phyloP scores from a whole-genome alignment of 2,797 vertebrate genomes.

The Myripristis murdjan region DNA sequence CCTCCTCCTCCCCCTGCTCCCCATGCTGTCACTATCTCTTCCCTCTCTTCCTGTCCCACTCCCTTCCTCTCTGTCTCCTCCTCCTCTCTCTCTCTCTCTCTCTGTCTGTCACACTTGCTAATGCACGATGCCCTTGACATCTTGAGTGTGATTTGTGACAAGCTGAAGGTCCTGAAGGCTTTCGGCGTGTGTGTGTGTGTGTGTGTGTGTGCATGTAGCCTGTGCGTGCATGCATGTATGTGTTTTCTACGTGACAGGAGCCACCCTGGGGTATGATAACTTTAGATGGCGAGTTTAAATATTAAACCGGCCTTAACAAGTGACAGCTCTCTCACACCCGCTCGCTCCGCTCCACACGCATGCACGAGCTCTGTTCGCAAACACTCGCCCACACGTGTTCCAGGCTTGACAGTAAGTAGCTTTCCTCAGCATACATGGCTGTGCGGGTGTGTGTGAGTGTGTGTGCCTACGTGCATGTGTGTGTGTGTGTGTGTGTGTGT shows the following conservation, averaged over 20 bases:
- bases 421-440: conserved; percentile 64
- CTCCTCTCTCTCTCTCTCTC: conserved; percentile 27
- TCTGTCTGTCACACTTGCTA: conserved; percentile 74
- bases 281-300: conserved; percentile 79
- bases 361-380: conserved; percentile 56
- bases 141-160: conserved; percentile 82
- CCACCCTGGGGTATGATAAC: conserved; percentile 72
- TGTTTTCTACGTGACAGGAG: conserved; percentile 66
- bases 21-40: conserved; percentile 64
- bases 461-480: conserved; percentile 17
- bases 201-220: conserved; percentile 7
- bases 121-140: conserved; percentile 81
- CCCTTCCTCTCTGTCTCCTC: conserved; percentile 47
- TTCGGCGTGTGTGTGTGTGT: conserved; percentile 45
- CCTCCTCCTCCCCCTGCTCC: conserved; percentile 57
- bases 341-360: conserved; percentile 57
- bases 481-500: conserved; percentile 24
- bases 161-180: conserved; percentile 74
- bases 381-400: conserved; percentile 77
- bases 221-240: conserved; percentile 4
- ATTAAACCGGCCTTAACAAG: conserved; percentile 81
- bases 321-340: conserved; percentile 74
- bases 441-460: conserved; percentile 41
- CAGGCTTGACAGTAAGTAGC: conserved; percentile 82
- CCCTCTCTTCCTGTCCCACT: not conserved